Conservation (phyloP, 2,888 invertebrate species). For the Liopterus haemorrhoidalis region DNA sequence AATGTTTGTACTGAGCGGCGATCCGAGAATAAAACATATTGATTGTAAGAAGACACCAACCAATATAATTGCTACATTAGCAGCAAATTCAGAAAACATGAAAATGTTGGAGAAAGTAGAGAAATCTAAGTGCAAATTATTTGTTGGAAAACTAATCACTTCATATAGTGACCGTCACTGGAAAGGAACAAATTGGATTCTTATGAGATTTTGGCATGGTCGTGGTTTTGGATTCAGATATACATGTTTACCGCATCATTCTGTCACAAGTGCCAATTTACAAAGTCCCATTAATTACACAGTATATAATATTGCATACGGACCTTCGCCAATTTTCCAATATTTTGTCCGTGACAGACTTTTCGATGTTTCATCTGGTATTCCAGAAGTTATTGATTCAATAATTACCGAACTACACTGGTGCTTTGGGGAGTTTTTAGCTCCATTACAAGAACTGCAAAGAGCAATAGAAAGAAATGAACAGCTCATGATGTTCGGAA, state of each 20-base stretch:
- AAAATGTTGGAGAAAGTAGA: conserved; percentile 64
- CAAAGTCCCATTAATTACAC: conserved; percentile 10
- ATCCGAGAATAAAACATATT: conserved; percentile 15
- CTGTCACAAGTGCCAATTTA: conserved; percentile 1
- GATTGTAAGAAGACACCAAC: conserved; percentile 59
- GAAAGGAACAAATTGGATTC: conserved; percentile 82
- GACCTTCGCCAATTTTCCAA: conserved; percentile 62
- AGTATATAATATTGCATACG: conserved; percentile 51
- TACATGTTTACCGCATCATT: conserved; percentile 40
- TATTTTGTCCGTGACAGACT: conserved; percentile 58
- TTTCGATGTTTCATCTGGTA: conserved; percentile 29
- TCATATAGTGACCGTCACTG: conserved; percentile 77
- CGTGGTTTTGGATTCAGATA: conserved; percentile 73
- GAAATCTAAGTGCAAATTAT: no score
- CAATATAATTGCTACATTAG: conserved; percentile 70
- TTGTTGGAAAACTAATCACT: conserved; percentile 64
- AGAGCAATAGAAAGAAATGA: conserved; percentile 18
- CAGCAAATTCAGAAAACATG: conserved; percentile 66
- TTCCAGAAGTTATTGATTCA: conserved; percentile 63
- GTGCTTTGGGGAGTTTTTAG: conserved; percentile 83
- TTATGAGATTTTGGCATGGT: conserved; percentile 79
- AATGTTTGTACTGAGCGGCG: conserved; percentile 11
- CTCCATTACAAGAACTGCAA: conserved; percentile 70
- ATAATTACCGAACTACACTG: conserved; percentile 77
- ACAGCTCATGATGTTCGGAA: conserved; percentile 15